phyloP scores from a whole-genome alignment of 2,888 invertebrate genomes.

The Xylocampa areola region DNA sequence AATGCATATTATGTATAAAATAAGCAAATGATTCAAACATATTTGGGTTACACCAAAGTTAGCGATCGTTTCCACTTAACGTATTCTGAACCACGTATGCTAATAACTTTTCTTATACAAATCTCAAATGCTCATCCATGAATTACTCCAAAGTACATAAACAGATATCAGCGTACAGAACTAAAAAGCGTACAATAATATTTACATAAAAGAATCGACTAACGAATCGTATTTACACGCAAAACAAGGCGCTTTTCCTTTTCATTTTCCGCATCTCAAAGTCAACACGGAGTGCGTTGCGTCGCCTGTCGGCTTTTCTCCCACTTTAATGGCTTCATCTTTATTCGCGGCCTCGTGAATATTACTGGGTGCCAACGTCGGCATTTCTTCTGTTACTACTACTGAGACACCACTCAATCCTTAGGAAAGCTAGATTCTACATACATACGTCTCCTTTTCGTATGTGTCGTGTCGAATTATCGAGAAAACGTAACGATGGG shows the following conservation, averaged over 20 bases:
- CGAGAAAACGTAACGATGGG: slow-evolving; percentile 12
- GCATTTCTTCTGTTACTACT: slow-evolving; percentile 53
- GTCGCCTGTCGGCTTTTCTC: slow-evolving; percentile 66
- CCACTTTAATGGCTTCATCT: slow-evolving; percentile 70
- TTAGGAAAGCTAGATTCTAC: slow-evolving; percentile 21
- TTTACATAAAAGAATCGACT: slow-evolving; percentile 72
- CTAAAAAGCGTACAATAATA: slow-evolving; percentile 64
- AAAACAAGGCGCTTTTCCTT: slow-evolving; percentile 69
- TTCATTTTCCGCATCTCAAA: slow-evolving; percentile 72
- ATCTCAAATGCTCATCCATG: slow-evolving; percentile 24
- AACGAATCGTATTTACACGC: slow-evolving; percentile 71
- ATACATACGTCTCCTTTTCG: slow-evolving; percentile 6
- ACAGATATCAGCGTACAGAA: slow-evolving; percentile 44
- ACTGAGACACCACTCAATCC: slow-evolving; percentile 46
- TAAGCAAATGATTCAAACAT: slow-evolving; percentile 1
- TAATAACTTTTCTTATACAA: slow-evolving; percentile 10
- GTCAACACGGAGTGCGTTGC: slow-evolving; percentile 65
- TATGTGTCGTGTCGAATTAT: slow-evolving; percentile 1
- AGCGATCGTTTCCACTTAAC: slow-evolving; percentile 1
- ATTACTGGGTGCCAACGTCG: slow-evolving; percentile 60
- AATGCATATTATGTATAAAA: neutral
- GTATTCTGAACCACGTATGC: slow-evolving; percentile 3
- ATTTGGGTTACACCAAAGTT: slow-evolving; percentile 9
- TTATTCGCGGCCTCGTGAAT: slow-evolving; percentile 69
- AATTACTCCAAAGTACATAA: slow-evolving; percentile 31